Evolutionary conservation across 2,113 vertebrate species (phyloP), one percentile per base, ranked within the genome.

Genomic region (Thamnaconus septentrionalis): DNA sequence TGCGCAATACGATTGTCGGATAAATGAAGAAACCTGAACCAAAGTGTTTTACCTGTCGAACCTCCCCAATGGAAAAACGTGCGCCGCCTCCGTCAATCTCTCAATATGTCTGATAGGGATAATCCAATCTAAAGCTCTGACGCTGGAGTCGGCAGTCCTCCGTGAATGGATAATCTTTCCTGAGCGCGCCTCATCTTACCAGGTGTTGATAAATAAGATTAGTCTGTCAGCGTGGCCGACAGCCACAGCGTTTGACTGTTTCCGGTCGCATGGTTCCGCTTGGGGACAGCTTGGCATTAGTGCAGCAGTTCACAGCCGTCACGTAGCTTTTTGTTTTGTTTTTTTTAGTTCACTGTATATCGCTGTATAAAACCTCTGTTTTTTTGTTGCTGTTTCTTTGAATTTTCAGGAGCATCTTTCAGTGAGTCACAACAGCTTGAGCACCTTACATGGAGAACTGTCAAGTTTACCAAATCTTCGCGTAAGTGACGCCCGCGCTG

Each of bases 341-440:
- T 7, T 65, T 6, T 73, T 42, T 65, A 31, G 2, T 31, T 31
- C 18, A 31, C 18, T 31, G n/a, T 40, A 12, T 41, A 41, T 8
- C 6, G 43, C 10, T 51, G 8, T n/a, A 46, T 5, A 41, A 45
- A 48, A 52, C 18, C 12, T 40, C 61, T 50, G 11, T n/a, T 50
- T 11, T 11, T n/a, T n/a, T 50, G 10, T 50, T 11, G 18, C 18
- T 31, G 3, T 7, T 5, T 61, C 45, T 63, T 12, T 69, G 58
- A 40, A 44, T 12, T 52, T 85, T 71, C 76, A 99, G 97, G 97
- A 99, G 31, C 96, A 99, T 75, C 89, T 99, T 66, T 98, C 97
- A 0, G 96, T 99, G 78, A 98, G 96, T 54, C 97, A 99, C 93
- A 99, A 99, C 94, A 93, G 86, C 84, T 90, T 99, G 71, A 97